These are phyloP conservation scores for Planiliza haematocheilus DNA, from an alignment of 2,113 vertebrate genomes.

Conservation along the genomic window DNA sequence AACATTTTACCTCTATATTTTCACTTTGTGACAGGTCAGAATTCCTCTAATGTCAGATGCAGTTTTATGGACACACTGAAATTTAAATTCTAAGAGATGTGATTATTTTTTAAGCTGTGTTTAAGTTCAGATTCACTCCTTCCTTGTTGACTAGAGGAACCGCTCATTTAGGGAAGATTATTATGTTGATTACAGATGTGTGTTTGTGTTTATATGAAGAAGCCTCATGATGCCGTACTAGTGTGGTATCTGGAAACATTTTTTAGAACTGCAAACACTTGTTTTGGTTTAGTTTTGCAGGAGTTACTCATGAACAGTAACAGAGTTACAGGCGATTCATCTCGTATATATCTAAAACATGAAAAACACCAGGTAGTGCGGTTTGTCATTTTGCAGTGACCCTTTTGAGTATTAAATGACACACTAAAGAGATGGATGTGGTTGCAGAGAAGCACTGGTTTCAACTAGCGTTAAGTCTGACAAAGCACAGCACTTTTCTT, in stretches of 20 bases:
- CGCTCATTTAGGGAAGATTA: not conserved
- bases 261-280: not conserved
- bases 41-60: not conserved
- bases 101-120: not conserved
- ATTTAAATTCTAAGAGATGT: not conserved
- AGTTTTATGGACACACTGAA: not conserved
- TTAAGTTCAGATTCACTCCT: not conserved
- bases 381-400: conserved; percentile 16
- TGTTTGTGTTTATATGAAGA: too few relatives aligned
- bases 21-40: not conserved
- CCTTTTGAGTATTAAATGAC: conserved; percentile 15
- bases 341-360: not conserved
- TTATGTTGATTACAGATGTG: not conserved
- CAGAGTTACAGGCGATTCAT: not conserved
- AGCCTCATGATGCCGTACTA: too few relatives aligned
- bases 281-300: not conserved
- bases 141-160: not conserved
- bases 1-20: conserved; percentile 24
- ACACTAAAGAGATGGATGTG: conserved; percentile 4
- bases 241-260: not conserved
- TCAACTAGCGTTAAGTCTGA: conserved; percentile 13
- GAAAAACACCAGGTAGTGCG: not conserved
- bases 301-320: not conserved
- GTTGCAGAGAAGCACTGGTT: conserved; percentile 10
- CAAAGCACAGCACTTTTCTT: conserved; percentile 27